Percentiles rank a stretch among this genome's conserved stretches.
These are phyloP conservation scores for Campopleginae sp. DNA, from an alignment of 2,888 invertebrate species.

Conservation along the genomic window DNA sequence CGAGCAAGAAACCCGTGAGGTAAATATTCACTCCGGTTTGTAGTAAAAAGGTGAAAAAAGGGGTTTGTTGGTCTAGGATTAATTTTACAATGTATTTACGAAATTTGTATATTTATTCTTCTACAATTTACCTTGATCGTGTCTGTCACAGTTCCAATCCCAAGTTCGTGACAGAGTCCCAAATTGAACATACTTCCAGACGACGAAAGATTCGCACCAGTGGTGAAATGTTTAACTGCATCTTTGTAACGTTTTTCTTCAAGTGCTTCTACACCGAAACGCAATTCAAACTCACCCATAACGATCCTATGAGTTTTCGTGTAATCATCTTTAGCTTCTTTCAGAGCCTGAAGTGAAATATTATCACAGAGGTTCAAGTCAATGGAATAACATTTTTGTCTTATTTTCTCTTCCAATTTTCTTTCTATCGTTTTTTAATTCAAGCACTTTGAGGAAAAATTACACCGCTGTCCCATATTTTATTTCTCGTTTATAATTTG, in stretches of 20 bases:
- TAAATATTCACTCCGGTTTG: too few species aligned
- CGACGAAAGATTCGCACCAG: slow-evolving; percentile 87
- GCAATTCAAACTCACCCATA: slow-evolving; percentile 87
- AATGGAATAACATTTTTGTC: background rate
- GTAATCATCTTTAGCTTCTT: slow-evolving; percentile 78
- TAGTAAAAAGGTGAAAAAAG: too few species aligned
- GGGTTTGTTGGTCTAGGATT: background rate
- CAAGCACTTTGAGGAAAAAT: background rate
- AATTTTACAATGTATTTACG: background rate
- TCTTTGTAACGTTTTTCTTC: slow-evolving; percentile 86
- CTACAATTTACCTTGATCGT: slow-evolving; percentile 84
- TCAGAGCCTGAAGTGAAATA: slow-evolving; percentile 73
- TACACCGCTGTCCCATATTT: background rate
- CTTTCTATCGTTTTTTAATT: background rate
- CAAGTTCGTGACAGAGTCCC: slow-evolving; percentile 89
- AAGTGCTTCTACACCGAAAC: slow-evolving; percentile 87
- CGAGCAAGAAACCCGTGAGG: too few species aligned
- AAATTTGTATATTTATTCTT: background rate
- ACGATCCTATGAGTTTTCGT: slow-evolving; percentile 84
- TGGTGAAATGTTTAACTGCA: slow-evolving; percentile 85
- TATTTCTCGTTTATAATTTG: background rate
- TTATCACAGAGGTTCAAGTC: slow-evolving; percentile 24
- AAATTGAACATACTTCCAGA: slow-evolving; percentile 88
- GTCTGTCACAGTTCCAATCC: slow-evolving; percentile 87
- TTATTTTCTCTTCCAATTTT: background rate